A percentile compares a stretch with the other conserved stretches of the same genome.
Conservation (phyloP, 2,113 vertebrate genomes). For the Epinephelus moara region DNA sequence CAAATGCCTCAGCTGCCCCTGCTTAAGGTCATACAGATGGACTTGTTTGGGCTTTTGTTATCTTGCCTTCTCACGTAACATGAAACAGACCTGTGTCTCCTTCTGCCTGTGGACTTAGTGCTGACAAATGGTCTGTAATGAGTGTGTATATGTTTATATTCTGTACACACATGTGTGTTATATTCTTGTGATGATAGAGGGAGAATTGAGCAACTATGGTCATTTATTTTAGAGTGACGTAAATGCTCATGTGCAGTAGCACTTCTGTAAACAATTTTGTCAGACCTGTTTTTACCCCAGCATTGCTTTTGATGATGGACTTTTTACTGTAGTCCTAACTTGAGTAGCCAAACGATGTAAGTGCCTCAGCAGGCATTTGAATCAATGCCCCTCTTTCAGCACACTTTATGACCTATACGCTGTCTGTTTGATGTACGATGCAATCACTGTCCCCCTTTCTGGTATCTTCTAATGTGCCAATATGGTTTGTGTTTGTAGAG, state of each 20-base stretch:
- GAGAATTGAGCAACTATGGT: slow-evolving; percentile 6
- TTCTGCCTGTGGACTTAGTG: not conserved
- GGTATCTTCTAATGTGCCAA: not conserved
- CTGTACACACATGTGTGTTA: not conserved
- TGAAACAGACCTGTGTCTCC: slow-evolving; percentile 44
- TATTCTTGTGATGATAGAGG: not conserved
- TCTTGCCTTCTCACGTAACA: slow-evolving; percentile 43
- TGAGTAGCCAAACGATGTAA: not conserved
- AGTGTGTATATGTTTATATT: not conserved
- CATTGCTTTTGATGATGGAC: slow-evolving; percentile 17
- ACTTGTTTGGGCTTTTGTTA: slow-evolving; percentile 46
- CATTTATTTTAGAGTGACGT: slow-evolving; percentile 32
- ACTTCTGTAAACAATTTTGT: slow-evolving; percentile 15
- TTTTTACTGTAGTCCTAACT: slow-evolving; percentile 4
- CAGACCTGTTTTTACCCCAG: not conserved
- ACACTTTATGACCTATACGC: not conserved
- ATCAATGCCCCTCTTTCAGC: not conserved
- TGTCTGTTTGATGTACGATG: not conserved
- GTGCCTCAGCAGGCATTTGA: not conserved
- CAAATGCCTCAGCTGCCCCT: slow-evolving; percentile 28
- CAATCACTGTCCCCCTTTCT: not conserved
- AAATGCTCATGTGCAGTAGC: not conserved
- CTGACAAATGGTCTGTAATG: slow-evolving; percentile 6
- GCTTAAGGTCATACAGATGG: slow-evolving; percentile 46
- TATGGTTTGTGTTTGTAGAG: not conserved